Base-by-base conservation (phyloP, 2,113 vertebrate genomes). In the Philantomba maxwellii region DNA sequence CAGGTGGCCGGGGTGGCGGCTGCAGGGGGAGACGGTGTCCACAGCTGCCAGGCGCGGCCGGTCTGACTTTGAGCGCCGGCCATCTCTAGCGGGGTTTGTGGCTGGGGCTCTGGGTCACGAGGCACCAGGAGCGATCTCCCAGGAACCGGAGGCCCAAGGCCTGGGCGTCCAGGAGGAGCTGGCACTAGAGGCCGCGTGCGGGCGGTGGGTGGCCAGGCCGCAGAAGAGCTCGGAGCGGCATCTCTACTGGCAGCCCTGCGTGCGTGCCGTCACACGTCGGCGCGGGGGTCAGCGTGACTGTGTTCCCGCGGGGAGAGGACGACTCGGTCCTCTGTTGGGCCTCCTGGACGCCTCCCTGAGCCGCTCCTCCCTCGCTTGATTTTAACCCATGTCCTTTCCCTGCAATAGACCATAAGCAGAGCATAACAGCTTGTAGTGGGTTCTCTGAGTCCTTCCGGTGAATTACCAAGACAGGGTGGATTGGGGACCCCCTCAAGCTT, bases 1-100 rank as follows among this genome's bases (percentile, higher is more conserved):
- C 5, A 36, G 81, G 17, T 60, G 51, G 64, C 26, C 1, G 28
- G 47, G 58, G 84, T 9, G 49, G 26, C 26, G 16, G 53, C 49
- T 55, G 28, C 23, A 7, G 23, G 2, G 33, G 26, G 5, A 26
- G 36, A 15, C 2, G 11, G 21, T 21, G 23, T 36, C 26, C 39
- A 28, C 1, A 26, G n/a, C 43, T 21, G 14, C 11, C 51, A 23
- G 19, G 64, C 1, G 0, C 0, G 21, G 23, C 51, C 1, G 15
- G 11, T 51, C 66, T 70, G 57, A 33, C 19, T 77, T 39, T 64
- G 25, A 36, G 11, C 21, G 26, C 4, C 2, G 11, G 36, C 8
- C 10, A 0, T 66, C 12, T 39, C 12, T 25, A 39, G 9, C 12
- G 26, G 64, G 39, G 13, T 33, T 57, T 39, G n/a, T 23, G 12